phyloP scores from a whole-genome alignment of 1,140 invertebrate genomes.

The Chionoecetes opilio region DNA sequence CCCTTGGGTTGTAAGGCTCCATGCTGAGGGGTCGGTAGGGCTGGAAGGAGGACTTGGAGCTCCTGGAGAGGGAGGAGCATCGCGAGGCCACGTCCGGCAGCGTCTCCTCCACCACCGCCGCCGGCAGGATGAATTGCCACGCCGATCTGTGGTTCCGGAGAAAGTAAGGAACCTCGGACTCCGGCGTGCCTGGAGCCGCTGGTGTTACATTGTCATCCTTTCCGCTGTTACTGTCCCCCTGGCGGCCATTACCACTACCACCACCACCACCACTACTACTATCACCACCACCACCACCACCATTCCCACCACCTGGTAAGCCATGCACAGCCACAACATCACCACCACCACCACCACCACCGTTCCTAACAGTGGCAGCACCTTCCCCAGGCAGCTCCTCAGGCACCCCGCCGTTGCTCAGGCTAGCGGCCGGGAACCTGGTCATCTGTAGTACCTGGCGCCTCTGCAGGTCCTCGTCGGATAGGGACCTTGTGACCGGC shows the following conservation, averaged over 20 bases:
- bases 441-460: slow-evolving; percentile 71
- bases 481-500: slow-evolving; percentile 69
- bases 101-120: slow-evolving; percentile 55
- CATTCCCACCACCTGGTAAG: slow-evolving; percentile 37
- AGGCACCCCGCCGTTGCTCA: not conserved
- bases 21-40: slow-evolving; percentile 41
- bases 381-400: not conserved
- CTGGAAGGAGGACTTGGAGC: slow-evolving; percentile 68
- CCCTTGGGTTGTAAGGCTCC: not conserved
- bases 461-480: slow-evolving; percentile 73
- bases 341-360: slow-evolving; percentile 16
- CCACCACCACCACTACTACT: not conserved
- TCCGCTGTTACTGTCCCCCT: not conserved
- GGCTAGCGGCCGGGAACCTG: not conserved
- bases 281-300: slow-evolving; percentile 7
- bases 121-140: slow-evolving; percentile 74
- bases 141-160: slow-evolving; percentile 65
- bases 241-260: slow-evolving; percentile 22
- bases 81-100: slow-evolving; percentile 40
- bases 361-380: not conserved
- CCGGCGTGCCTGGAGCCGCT: slow-evolving; percentile 41
- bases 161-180: slow-evolving; percentile 68
- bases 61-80: slow-evolving; percentile 59
- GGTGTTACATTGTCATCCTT: not conserved
- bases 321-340: slow-evolving; percentile 40